Conservation (phyloP, 2,888 invertebrate genomes). For the Megaustenia siamemsis region DNA sequence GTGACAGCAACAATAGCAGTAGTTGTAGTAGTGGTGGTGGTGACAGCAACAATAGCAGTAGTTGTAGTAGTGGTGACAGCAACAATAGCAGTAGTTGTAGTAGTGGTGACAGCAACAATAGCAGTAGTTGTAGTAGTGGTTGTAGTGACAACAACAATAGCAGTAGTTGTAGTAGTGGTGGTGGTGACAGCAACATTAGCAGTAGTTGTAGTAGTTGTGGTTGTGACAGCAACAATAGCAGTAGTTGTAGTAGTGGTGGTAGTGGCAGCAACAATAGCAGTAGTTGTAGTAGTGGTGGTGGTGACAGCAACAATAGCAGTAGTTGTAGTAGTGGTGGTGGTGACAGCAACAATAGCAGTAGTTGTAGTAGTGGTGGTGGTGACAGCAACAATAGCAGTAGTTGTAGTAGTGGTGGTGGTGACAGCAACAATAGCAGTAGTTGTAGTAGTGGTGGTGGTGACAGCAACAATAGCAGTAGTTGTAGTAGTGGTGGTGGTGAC, state of each 20-base stretch:
- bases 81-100: neutral
- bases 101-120: neutral
- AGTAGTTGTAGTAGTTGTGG: no score
- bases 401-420: constrained; percentile 25
- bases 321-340: constrained; percentile 30
- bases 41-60: constrained; percentile 20
- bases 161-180: constrained; percentile 29
- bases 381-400: constrained; percentile 24
- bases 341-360: constrained; percentile 21
- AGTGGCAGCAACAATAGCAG: constrained; percentile 8
- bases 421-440: constrained; percentile 8
- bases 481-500: constrained; percentile 30
- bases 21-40: constrained; percentile 30
- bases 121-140: no score
- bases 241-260: neutral
- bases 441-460: constrained; percentile 28
- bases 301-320: constrained; percentile 24
- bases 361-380: constrained; percentile 34
- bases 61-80: neutral
- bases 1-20: constrained; percentile 30
- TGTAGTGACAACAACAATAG: neutral
- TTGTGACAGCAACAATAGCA: constrained; percentile 3
- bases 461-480: constrained; percentile 24
- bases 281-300: constrained; percentile 34
- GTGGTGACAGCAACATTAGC: no score